Evolutionary conservation across 2,113 vertebrate genomes (phyloP).

Genomic region (Girardinichthys multiradiatus): DNA sequence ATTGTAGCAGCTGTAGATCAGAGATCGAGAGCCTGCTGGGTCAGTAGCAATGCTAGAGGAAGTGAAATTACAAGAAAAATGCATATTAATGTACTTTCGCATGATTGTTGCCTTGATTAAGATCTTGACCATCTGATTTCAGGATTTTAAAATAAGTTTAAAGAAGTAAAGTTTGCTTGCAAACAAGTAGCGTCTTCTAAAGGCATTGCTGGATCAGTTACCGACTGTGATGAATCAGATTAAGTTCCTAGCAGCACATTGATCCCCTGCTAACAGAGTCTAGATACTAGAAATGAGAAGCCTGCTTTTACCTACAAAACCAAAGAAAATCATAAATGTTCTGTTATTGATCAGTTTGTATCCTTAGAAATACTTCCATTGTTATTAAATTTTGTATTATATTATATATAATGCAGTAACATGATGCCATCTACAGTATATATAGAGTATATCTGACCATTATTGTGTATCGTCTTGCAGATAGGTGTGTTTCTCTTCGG

Average conservation of each 20-base stretch:
- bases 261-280: neutral
- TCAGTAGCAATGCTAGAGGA: neutral
- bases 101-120: neutral
- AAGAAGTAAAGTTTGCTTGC: neutral
- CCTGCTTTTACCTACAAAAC: too few species aligned
- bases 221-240: neutral
- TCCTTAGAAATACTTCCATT: neutral
- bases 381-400: neutral
- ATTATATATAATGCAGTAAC: neutral
- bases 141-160: neutral
- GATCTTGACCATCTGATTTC: neutral
- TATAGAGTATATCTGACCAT: constrained; percentile 14
- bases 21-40: neutral
- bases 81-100: neutral
- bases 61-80: neutral
- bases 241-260: neutral
- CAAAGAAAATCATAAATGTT: too few species aligned
- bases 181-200: neutral
- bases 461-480: constrained; percentile 54
- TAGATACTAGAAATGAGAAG: neutral
- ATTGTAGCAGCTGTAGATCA: neutral
- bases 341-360: neutral
- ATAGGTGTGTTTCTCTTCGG: constrained; percentile 96
- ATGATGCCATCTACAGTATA: neutral
- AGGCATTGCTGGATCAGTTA: neutral